phyloP scores from a whole-genome alignment of 2,888 invertebrate genomes.

The Melitaea athalia region DNA sequence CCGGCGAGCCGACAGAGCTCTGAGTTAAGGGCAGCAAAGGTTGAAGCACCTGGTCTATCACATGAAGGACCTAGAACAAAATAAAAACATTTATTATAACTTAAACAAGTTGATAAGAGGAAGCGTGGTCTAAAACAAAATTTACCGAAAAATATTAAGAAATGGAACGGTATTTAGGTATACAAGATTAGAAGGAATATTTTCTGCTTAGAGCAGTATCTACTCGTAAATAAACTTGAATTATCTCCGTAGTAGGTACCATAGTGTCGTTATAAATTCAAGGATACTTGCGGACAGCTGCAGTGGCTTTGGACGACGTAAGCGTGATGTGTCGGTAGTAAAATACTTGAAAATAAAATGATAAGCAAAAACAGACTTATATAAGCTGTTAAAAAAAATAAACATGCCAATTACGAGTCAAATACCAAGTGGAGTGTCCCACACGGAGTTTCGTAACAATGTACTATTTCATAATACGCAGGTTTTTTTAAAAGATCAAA shows the following conservation, averaged over 20 bases:
- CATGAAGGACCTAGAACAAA: constrained; percentile 87
- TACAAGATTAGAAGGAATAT: not conserved
- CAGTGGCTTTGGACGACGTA: not conserved
- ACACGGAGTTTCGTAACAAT: no score
- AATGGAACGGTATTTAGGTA: not conserved
- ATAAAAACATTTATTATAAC: not conserved
- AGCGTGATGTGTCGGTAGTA: not conserved
- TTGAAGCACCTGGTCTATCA: constrained; percentile 92
- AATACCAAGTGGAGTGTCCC: not conserved
- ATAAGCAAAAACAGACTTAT: not conserved
- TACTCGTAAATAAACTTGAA: not conserved
- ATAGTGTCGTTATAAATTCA: not conserved
- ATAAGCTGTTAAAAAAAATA: not conserved
- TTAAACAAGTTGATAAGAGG: no score
- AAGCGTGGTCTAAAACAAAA: not conserved
- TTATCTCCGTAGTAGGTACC: not conserved
- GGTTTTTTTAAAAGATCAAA: no score
- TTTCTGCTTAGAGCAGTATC: not conserved
- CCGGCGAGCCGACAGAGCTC: constrained; percentile 80
- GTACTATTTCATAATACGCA: no score
- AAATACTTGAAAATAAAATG: not conserved
- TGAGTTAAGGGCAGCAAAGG: constrained; percentile 86
- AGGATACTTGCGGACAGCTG: not conserved
- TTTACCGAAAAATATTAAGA: not conserved
- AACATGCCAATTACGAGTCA: not conserved